Percentiles rank a stretch among this genome's conserved stretches.
Conservation (phyloP, 2,797 vertebrate genomes). For the Morelia viridis region DNA sequence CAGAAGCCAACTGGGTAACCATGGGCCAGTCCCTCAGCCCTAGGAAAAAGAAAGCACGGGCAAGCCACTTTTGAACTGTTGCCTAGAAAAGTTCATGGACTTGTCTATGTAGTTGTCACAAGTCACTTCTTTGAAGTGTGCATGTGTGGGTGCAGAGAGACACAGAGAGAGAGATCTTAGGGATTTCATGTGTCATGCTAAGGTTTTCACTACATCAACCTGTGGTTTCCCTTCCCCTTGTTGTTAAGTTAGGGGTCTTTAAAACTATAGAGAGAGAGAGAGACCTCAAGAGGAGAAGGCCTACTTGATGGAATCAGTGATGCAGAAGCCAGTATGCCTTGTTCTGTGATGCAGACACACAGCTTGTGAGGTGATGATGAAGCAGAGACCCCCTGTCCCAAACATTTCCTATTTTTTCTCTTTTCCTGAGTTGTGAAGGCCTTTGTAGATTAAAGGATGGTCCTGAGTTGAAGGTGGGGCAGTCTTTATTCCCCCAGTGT, state of each 20-base stretch:
- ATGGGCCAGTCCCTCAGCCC: background rate
- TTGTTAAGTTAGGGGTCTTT: background rate
- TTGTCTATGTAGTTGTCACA: background rate
- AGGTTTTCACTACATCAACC: too few relatives aligned
- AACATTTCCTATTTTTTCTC: background rate
- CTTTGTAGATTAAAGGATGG: background rate
- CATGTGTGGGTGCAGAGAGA: background rate
- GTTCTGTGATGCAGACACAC: background rate
- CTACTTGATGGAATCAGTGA: background rate
- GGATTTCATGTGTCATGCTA: too few relatives aligned
- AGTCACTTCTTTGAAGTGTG: background rate
- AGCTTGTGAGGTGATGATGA: background rate
- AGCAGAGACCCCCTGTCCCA: background rate
- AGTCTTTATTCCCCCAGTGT: slow-evolving; percentile 9
- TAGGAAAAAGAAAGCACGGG: background rate
- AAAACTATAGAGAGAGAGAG: background rate
- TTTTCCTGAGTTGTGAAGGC: background rate
- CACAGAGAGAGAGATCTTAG: too few relatives aligned
- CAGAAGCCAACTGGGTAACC: background rate
- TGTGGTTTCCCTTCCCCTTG: background rate
- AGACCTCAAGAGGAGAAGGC: background rate
- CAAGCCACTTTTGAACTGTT: background rate
- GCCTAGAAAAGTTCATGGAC: background rate
- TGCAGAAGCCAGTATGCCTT: background rate
- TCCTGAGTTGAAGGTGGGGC: background rate